Conservation (phyloP, 2,888 invertebrate genomes). For the Sturmia bella region DNA sequence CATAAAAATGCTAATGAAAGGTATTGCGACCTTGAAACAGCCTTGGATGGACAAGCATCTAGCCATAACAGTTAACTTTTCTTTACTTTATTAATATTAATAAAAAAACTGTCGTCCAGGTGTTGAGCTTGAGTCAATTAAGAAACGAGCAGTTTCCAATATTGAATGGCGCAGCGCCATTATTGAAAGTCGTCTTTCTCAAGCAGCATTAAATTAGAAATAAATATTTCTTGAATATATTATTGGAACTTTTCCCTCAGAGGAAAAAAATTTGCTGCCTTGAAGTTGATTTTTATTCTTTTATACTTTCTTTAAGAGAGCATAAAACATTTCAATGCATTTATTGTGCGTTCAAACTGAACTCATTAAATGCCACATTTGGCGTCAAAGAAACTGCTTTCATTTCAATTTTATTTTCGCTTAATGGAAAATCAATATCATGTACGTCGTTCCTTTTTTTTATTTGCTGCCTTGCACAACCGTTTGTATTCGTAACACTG, state of each 20-base stretch:
- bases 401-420: conserved; percentile 12
- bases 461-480: not conserved
- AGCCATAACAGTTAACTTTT: too few relatives aligned
- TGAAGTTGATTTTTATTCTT: not conserved
- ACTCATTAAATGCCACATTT: conserved; percentile 34
- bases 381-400: conserved; percentile 44
- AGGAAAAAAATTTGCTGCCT: not conserved
- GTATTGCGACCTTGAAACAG: too few relatives aligned
- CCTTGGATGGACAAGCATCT: too few relatives aligned
- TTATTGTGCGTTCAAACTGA: conserved; percentile 36
- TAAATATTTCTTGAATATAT: not conserved
- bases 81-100: too few relatives aligned
- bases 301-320: not conserved
- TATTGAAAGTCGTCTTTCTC: too few relatives aligned
- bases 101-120: too few relatives aligned
- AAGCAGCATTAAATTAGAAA: too few relatives aligned
- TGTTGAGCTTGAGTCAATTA: too few relatives aligned
- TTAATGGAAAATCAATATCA: conserved; percentile 56
- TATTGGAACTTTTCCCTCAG: not conserved
- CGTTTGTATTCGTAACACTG: not conserved
- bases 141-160: too few relatives aligned
- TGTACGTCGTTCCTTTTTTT: conserved; percentile 10
- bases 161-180: too few relatives aligned
- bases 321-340: conserved; percentile 14
- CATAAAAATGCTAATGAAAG: too few relatives aligned